Percentiles rank a stretch among this genome's conserved stretches.
phyloP scores from a whole-genome alignment of 2,797 vertebrate species.

The Schizothorax lantsangensis region DNA sequence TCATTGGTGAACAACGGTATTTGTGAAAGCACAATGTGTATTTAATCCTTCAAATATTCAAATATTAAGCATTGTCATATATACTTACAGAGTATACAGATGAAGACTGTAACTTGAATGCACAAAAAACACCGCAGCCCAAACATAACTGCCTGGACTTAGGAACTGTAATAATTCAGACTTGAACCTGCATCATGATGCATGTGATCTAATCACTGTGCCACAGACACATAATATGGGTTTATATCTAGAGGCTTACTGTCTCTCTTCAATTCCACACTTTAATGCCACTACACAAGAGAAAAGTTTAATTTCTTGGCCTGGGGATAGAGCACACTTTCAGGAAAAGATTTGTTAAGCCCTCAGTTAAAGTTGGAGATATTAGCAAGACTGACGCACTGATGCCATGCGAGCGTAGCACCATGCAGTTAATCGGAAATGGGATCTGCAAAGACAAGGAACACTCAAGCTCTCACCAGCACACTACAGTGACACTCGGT shows the following conservation, averaged over 20 bases:
- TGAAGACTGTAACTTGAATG: not conserved
- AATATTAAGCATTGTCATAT: not conserved
- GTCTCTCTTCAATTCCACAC: slow-evolving; percentile 15
- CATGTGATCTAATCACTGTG: not conserved
- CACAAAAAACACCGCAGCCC: not conserved
- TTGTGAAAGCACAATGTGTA: not conserved
- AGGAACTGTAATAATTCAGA: not conserved
- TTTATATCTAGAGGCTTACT: slow-evolving; percentile 23
- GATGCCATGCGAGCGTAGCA: slow-evolving; percentile 46
- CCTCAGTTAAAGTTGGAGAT: slow-evolving; percentile 43
- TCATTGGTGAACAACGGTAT: not conserved
- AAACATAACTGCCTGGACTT: not conserved
- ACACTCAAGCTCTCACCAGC: slow-evolving; percentile 35
- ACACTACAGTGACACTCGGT: not conserved
- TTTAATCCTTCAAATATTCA: not conserved
- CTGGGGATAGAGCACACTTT: slow-evolving; percentile 38
- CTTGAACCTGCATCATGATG: not conserved
- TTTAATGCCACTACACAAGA: slow-evolving; percentile 35
- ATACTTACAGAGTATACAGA: not conserved
- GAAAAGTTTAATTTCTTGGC: slow-evolving; percentile 40
- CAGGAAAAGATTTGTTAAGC: slow-evolving; percentile 31
- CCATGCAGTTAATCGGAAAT: slow-evolving; percentile 52
- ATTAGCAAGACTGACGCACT: slow-evolving; percentile 53
- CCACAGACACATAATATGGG: slow-evolving; percentile 16
- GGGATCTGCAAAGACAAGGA: slow-evolving; percentile 23